These are phyloP conservation scores for Myrmophylax atrothorax DNA, from an alignment of 2,113 vertebrate species.

Conservation along the genomic window DNA sequence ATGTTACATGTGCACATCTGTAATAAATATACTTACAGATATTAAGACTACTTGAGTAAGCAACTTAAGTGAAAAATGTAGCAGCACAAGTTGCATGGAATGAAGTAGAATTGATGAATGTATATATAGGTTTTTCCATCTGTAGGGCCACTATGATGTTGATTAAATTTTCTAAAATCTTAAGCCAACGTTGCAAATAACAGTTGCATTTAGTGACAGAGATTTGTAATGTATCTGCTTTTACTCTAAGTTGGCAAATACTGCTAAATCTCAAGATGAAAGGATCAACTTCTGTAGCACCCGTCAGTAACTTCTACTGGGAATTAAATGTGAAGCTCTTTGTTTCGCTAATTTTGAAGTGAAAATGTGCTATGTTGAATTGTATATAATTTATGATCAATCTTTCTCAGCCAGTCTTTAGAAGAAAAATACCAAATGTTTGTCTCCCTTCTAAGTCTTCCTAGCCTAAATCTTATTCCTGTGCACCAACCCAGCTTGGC, in stretches of 20 bases:
- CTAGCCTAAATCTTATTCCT: constrained; percentile 1
- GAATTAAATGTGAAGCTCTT: neutral
- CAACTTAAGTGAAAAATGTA: accelerated
- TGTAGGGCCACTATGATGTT: neutral
- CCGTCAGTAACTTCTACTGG: too few species aligned
- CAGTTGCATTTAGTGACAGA: neutral
- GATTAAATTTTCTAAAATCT: neutral
- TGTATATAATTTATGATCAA: neutral
- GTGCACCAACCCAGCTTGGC: neutral
- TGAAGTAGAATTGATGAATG: neutral
- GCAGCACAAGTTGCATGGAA: neutral
- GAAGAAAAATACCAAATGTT: neutral
- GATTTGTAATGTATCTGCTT: neutral
- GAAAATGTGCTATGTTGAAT: neutral
- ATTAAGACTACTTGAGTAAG: neutral
- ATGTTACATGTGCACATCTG: neutral
- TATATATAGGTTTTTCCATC: neutral
- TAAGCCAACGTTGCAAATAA: neutral
- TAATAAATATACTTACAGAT: neutral
- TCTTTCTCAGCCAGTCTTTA: neutral
- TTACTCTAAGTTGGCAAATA: neutral
- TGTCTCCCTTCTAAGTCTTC: neutral
- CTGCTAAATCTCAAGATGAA: neutral
- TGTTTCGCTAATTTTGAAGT: neutral
- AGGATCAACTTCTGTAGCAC: neutral